Percentiles rank a stretch among this genome's conserved stretches.
Evolutionary conservation across 37 sponge, comb jelly and placozoan species (phyloP).

Genomic region (Hexactinellida sp.): DNA sequence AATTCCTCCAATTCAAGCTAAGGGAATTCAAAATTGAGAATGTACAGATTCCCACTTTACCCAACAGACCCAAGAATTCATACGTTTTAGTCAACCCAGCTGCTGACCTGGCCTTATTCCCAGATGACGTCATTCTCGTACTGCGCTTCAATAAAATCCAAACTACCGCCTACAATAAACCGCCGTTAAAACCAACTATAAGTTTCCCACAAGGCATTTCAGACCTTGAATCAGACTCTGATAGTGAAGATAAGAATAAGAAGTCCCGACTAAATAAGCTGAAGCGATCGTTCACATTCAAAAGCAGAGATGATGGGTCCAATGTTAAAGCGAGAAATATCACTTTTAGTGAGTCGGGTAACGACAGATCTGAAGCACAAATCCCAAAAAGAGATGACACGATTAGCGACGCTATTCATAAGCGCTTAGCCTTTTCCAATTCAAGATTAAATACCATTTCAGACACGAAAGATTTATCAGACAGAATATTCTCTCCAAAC

Average conservation of each 20-base stretch:
- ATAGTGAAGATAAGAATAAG: background rate
- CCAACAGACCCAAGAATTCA: background rate
- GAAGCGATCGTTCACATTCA: background rate
- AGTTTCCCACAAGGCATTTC: slow-evolving; percentile 1
- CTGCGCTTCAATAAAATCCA: background rate
- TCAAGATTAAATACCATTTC: background rate
- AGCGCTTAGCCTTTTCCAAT: background rate
- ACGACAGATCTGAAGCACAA: background rate
- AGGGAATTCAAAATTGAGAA: background rate
- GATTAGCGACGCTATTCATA: background rate
- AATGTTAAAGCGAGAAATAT: background rate
- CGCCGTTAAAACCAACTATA: background rate
- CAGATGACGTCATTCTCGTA: background rate
- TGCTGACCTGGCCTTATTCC: background rate
- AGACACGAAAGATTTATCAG: background rate
- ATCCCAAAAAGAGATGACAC: background rate
- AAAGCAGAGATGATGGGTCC: background rate
- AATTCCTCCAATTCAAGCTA: background rate
- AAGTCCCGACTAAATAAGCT: background rate
- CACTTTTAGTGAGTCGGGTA: background rate
- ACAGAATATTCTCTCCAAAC: background rate
- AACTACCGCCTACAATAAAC: background rate
- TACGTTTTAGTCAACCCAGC: background rate
- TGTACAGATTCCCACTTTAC: background rate
- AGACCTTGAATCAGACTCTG: background rate